A percentile compares a stretch with the other conserved stretches of the same genome.
These are phyloP conservation scores for Ophthalmolycus amberensis DNA, from an alignment of 2,113 vertebrate genomes.

Conservation along the genomic window DNA sequence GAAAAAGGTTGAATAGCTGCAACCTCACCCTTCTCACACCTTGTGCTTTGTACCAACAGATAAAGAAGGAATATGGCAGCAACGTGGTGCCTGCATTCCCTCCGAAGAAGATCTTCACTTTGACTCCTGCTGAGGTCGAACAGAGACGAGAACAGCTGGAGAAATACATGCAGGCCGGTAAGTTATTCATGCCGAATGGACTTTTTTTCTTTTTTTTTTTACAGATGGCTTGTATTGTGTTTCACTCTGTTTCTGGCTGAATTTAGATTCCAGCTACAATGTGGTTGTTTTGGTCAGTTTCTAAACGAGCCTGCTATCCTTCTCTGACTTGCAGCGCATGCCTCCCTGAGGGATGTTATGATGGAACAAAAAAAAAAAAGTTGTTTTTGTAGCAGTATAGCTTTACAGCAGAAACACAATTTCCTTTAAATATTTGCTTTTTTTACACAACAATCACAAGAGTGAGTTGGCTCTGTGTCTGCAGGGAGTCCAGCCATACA, in stretches of 20 bases:
- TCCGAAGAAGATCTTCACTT: constrained; percentile 98
- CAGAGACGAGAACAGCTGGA: constrained; percentile 97
- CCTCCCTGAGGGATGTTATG: neutral
- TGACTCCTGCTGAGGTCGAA: constrained; percentile 95
- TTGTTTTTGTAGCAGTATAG: constrained; percentile 19
- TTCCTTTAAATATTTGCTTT: constrained; percentile 29
- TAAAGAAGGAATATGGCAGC: constrained; percentile 95
- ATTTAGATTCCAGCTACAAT: constrained; percentile 19
- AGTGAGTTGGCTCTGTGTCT: constrained; percentile 35
- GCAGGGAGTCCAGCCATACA: constrained; percentile 25
- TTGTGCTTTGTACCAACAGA: constrained; percentile 75
- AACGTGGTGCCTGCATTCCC: constrained; percentile 95
- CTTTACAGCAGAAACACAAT: constrained; percentile 20
- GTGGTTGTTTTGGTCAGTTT: constrained; percentile 12
- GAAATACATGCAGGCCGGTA: constrained; percentile 99
- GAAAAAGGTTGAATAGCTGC: neutral
- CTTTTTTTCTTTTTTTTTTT: constrained; percentile 1
- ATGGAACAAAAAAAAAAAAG: neutral
- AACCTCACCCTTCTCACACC: neutral
- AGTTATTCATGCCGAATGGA: constrained; percentile 70
- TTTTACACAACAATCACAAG: constrained; percentile 41
- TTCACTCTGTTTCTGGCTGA: constrained; percentile 34
- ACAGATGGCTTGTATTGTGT: constrained; percentile 38
- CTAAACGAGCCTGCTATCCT: neutral
- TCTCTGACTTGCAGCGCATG: constrained; percentile 15